Evolutionary conservation across 2,888 invertebrate species (phyloP), one percentile per base, ranked within the genome.

Genomic region (Ectemnius cavifrons): DNA sequence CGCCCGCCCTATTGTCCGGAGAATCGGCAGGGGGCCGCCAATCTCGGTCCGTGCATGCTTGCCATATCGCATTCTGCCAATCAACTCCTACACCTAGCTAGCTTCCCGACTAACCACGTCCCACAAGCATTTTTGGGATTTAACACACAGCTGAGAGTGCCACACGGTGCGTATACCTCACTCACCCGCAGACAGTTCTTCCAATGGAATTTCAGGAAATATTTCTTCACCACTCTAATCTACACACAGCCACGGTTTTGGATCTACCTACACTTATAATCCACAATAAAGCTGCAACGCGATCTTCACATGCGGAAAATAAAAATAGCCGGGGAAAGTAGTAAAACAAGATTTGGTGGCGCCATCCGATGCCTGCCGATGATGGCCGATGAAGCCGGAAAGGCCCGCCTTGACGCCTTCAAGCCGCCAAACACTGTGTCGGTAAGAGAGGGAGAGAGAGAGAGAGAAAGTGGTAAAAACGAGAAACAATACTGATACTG

Each of bases 131-230:
- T 86, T 37, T 83, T 70, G 76, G 84, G 84, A 86, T 86, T 86
- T 84, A 84, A 83, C 81, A 75, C 85, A 86, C 87, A 87, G 87
- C 88, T 86, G 88, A 86, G 84, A 78, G 79, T 82, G 28, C 4
- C 0, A 37, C 28, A 3, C 8, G 28, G 8, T 4, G 28, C 28
- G 28, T 8, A 8, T 37, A 37, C 28, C 5, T 3, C 28, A 37
- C 28, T 37, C 28, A 37, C 28, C 28, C 28, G 2, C 28, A 20
- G 1, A 20, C 2, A 20, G 1, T 20, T 20, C 2, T 20, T 20
- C 2, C 20, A 1, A 20, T 2, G 20, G 20, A 20, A 20, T 20
- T 20, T 1, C 20, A 20, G 20, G 2, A 20, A 20, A 20, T 20
- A 20, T 20, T 20, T 20, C 20, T 20, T 20, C 20, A 20, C 20